phyloP scores from a whole-genome alignment of 2,797 vertebrate genomes.

The Streptopelia turtur region DNA sequence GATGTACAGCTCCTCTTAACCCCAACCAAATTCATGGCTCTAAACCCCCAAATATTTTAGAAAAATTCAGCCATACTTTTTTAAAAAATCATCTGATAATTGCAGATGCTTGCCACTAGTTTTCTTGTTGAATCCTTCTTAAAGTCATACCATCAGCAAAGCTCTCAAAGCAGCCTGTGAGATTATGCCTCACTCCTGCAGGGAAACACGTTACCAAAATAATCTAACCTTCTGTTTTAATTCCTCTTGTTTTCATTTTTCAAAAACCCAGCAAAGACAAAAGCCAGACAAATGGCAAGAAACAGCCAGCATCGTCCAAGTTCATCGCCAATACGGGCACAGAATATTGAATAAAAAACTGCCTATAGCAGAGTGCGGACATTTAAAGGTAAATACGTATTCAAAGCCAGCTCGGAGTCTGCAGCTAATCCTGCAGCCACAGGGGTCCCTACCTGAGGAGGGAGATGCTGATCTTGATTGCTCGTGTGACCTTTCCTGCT shows the following conservation, averaged over 20 bases:
- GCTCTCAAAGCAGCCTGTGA: not conserved
- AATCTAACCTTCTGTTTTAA: constrained; percentile 11
- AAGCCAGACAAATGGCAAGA: not conserved
- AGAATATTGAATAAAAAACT: not conserved
- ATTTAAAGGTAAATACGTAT: not conserved
- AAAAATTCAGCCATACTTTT: not conserved
- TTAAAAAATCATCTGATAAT: not conserved
- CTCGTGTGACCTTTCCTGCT: constrained; percentile 62
- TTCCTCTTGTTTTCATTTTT: not conserved
- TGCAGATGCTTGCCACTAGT: not conserved
- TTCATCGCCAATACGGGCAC: not conserved
- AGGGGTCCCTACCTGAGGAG: constrained; percentile 46
- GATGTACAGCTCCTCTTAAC: not conserved
- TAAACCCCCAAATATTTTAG: not conserved
- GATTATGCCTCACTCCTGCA: not conserved
- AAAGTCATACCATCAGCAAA: not conserved
- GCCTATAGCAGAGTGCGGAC: not conserved
- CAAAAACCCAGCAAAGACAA: not conserved
- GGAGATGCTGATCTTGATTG: constrained; percentile 57
- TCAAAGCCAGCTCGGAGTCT: not conserved
- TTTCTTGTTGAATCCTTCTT: not conserved
- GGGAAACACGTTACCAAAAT: not conserved
- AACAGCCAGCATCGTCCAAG: not conserved
- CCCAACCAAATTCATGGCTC: not conserved
- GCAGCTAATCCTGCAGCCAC: constrained; percentile 44